Evolutionary conservation across 2,113 vertebrate species (phyloP), one percentile per base, ranked within the genome.

Genomic region (Orientallactaga bullata): DNA sequence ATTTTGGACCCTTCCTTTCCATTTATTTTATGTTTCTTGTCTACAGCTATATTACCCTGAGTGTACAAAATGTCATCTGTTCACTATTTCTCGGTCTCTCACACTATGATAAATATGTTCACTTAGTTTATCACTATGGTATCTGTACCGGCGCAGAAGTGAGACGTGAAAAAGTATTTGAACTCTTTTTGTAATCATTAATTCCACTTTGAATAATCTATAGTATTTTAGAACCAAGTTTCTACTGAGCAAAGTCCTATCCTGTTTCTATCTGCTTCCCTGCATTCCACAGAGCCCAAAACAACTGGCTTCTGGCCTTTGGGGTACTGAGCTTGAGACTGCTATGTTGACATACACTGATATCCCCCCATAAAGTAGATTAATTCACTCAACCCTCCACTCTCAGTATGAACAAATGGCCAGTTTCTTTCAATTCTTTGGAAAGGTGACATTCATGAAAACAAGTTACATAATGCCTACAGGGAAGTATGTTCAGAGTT

Each of bases 291-390:
- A 58, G n/a, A 83, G 55, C 47, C 30, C 28, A 63, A 2, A 15
- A 28, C 11, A 65, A 35, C 30, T 63, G 68, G 32, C 39, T 87
- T 7, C 55, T 26, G 71, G 13, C 28, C 12, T 28, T 51, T 28
- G 71, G 39, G 1, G 5, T 61, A 18, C 7, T 7, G 32, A 37
- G 0, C 16, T 0, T 15, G 39, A 89, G 2, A 51, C 5, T 30
- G 58, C 35, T 37, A 37, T 8, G 63, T 17, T 42, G n/a, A 60
- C 8, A 71, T 30, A 21, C 51, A 47, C 15, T 71, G n/a, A 18
- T 35, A 28, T 0, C 21, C 20, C 23, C 18, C 7, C 15, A n/a
- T 10, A 32, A 1, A 60, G 6, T 11, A 5, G 23, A 8, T 24
- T 37, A 5, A 2, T 58, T 61, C 16, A 8, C n/a, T 92, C 65